These are phyloP conservation scores for Asobara japonica DNA, from an alignment of 1,140 invertebrate species.

Conservation along the genomic window DNA sequence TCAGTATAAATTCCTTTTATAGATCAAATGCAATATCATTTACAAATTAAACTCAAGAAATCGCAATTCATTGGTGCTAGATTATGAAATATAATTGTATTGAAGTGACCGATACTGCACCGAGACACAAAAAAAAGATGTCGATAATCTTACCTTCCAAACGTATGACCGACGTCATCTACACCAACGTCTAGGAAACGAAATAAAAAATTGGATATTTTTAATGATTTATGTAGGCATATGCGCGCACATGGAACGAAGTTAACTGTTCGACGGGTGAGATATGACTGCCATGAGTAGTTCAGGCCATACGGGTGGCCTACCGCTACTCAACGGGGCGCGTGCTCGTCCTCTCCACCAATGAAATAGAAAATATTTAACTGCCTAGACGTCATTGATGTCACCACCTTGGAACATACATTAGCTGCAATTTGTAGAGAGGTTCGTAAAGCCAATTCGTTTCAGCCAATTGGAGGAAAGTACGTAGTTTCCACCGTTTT, in stretches of 20 bases:
- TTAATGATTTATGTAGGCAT: constrained; percentile 1
- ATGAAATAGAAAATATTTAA: neutral
- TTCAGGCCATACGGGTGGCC: constrained; percentile 15
- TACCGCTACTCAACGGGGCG: constrained; percentile 6
- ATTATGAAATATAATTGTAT: neutral
- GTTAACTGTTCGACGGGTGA: constrained; percentile 47
- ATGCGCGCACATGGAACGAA: constrained; percentile 37
- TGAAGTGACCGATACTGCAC: neutral
- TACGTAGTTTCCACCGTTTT: neutral
- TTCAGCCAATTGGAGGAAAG: neutral
- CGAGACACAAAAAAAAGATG: neutral
- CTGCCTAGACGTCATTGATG: neutral
- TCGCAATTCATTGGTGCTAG: no score
- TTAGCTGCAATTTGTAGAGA: neutral
- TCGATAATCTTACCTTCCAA: neutral
- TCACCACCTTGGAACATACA: neutral
- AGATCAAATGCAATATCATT: neutral
- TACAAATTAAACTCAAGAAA: no score
- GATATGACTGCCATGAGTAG: constrained; percentile 52
- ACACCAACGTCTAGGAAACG: neutral
- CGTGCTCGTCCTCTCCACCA: constrained; percentile 19
- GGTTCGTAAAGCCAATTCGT: neutral
- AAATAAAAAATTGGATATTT: constrained; percentile 10
- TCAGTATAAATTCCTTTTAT: no score
- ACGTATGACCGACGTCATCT: neutral